Evolutionary conservation across 2,888 invertebrate species (phyloP).

Genomic region (Amblyjoppa fuscipennis): DNA sequence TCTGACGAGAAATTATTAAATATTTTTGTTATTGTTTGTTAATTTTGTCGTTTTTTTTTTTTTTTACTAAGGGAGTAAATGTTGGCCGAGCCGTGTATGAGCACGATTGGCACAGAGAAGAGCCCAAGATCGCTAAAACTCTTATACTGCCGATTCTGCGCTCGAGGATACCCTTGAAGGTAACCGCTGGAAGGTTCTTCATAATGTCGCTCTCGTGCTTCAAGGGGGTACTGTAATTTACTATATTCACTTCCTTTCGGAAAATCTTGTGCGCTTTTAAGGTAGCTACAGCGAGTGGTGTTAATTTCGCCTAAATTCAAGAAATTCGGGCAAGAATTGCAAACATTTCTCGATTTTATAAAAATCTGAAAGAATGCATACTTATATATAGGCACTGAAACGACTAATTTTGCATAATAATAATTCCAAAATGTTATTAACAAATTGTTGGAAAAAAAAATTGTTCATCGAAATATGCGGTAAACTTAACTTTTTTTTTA

Average conservation of each 20-base stretch:
- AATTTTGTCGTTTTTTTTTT: background rate
- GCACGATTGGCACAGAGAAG: constrained; percentile 59
- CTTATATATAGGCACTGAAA: no score
- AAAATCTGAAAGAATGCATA: no score
- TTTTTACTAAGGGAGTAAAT: constrained; percentile 59
- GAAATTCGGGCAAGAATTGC: no score
- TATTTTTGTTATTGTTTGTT: background rate
- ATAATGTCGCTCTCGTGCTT: constrained; percentile 66
- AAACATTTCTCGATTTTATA: no score
- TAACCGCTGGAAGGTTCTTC: constrained; percentile 70
- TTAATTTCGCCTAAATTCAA: no score
- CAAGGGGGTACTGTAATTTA: constrained; percentile 63
- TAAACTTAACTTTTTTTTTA: no score
- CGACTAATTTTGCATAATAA: no score
- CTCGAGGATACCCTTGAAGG: constrained; percentile 54
- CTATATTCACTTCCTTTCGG: background rate
- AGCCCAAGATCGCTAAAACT: constrained; percentile 45
- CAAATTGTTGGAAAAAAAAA: no score
- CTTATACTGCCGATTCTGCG: constrained; percentile 66
- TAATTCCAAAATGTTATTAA: no score
- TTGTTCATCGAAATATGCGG: no score
- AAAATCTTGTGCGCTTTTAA: background rate
- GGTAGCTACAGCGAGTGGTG: no score
- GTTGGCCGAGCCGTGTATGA: constrained; percentile 62
- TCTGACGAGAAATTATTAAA: background rate